Conservation (phyloP, 2,888 invertebrate species). For the Drosophila nr. fundita region DNA sequence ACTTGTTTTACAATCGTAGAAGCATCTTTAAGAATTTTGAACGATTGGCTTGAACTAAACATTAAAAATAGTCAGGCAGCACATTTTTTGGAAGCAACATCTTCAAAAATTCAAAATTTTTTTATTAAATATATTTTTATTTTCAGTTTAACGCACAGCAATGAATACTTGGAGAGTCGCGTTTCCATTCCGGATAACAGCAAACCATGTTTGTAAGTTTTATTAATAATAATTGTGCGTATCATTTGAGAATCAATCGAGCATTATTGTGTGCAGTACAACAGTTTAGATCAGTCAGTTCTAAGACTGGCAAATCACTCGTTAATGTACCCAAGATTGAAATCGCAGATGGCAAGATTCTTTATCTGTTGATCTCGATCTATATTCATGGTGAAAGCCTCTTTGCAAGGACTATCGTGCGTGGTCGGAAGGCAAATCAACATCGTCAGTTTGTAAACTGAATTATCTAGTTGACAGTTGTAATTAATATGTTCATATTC, state of each 20-base stretch:
- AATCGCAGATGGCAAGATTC: constrained; percentile 27
- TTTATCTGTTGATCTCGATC: constrained; percentile 50
- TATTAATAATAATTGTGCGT: background rate
- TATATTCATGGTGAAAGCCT: constrained; percentile 52
- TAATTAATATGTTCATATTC: background rate
- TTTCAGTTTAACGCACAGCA: background rate
- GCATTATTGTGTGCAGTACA: constrained; percentile 8
- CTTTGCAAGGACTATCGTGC: constrained; percentile 46
- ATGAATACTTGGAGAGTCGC: constrained; percentile 9
- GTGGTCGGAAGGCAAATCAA: constrained; percentile 22
- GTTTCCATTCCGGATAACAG: background rate
- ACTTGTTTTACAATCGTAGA: constrained; percentile 10
- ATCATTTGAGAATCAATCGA: background rate
- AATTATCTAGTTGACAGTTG: background rate
- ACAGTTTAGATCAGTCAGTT: background rate
- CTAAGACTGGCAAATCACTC: constrained; percentile 1
- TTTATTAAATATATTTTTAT: background rate
- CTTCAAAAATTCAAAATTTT: constrained; percentile 1
- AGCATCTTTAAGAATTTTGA: background rate
- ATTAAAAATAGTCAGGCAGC: constrained; percentile 12
- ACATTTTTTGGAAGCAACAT: background rate
- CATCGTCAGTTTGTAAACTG: constrained; percentile 42
- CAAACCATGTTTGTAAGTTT: constrained; percentile 6
- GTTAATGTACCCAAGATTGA: constrained; percentile 13
- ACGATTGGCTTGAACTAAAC: background rate